Percentiles rank a stretch among this genome's conserved stretches.
Evolutionary conservation across 2,888 invertebrate species (phyloP).

Genomic region (Pegoplata infirma): DNA sequence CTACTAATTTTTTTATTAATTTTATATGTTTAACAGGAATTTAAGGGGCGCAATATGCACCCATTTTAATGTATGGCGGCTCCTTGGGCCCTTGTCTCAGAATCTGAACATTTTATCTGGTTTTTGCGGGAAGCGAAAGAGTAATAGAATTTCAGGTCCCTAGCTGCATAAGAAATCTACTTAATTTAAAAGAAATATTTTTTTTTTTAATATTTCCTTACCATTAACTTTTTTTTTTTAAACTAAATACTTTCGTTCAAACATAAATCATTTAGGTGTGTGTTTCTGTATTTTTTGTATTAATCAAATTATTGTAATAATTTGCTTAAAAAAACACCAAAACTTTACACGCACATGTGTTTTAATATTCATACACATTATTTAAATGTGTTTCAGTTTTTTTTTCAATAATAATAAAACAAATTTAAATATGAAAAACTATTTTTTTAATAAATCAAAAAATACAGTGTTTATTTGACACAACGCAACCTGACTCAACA

Average conservation of each 20-base stretch:
- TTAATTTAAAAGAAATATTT: no score
- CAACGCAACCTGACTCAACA: slow-evolving; percentile 35
- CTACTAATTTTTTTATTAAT: no score
- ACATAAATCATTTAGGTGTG: slow-evolving; percentile 50
- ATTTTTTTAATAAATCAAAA: slow-evolving; percentile 54
- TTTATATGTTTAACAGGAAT: no score
- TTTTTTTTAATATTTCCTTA: neutral
- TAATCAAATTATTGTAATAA: slow-evolving; percentile 48
- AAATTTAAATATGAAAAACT: slow-evolving; percentile 41
- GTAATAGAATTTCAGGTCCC: no score
- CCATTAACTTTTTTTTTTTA: neutral
- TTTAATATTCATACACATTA: slow-evolving; percentile 10
- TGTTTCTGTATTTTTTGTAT: slow-evolving; percentile 5
- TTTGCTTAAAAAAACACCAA: slow-evolving; percentile 29
- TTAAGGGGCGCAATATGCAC: no score
- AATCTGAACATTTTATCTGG: no score
- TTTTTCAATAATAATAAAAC: neutral
- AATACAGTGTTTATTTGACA: slow-evolving; percentile 3
- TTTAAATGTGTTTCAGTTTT: slow-evolving; percentile 12
- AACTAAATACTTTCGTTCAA: neutral
- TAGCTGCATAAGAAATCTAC: no score
- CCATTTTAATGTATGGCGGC: no score
- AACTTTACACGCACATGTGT: slow-evolving; percentile 34
- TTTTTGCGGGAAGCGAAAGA: no score
- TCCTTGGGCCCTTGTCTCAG: no score